These are phyloP conservation scores for Coendou prehensilis DNA, from an alignment of 2,797 vertebrate genomes.

Conservation along the genomic window DNA sequence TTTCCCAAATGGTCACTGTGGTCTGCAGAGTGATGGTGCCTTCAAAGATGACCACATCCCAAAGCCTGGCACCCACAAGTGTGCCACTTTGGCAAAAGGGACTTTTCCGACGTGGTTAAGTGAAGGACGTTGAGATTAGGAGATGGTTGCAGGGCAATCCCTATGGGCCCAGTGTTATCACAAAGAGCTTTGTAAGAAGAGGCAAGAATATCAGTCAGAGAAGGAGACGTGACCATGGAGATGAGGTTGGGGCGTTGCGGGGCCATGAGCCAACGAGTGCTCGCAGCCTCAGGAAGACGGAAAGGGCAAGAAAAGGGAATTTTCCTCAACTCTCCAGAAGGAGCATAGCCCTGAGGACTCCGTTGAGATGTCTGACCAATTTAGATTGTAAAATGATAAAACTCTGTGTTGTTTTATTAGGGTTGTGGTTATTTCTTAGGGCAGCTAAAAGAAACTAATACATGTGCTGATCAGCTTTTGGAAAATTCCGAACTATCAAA, in stretches of 20 bases:
- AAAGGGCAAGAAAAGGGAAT: background rate
- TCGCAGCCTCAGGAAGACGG: background rate
- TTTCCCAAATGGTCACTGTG: background rate
- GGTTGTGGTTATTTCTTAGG: background rate
- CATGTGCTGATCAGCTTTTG: background rate
- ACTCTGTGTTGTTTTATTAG: background rate
- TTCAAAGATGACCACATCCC: background rate
- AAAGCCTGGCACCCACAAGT: background rate
- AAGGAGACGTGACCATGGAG: background rate
- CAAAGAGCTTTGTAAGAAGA: background rate
- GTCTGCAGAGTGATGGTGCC: background rate
- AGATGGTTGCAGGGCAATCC: background rate
- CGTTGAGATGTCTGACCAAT: background rate
- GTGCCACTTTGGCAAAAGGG: background rate
- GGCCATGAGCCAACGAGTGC: background rate
- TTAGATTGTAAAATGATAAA: background rate
- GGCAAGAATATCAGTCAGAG: background rate
- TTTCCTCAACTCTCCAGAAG: background rate
- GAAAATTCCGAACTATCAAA: background rate
- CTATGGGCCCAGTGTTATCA: fast-evolving
- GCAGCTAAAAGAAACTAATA: background rate
- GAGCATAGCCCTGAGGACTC: background rate
- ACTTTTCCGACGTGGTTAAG: background rate
- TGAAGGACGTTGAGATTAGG: background rate
- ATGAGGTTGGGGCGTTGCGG: background rate